Evolutionary conservation across 2,113 vertebrate genomes (phyloP).

Genomic region (Hippocampus guttulatus): DNA sequence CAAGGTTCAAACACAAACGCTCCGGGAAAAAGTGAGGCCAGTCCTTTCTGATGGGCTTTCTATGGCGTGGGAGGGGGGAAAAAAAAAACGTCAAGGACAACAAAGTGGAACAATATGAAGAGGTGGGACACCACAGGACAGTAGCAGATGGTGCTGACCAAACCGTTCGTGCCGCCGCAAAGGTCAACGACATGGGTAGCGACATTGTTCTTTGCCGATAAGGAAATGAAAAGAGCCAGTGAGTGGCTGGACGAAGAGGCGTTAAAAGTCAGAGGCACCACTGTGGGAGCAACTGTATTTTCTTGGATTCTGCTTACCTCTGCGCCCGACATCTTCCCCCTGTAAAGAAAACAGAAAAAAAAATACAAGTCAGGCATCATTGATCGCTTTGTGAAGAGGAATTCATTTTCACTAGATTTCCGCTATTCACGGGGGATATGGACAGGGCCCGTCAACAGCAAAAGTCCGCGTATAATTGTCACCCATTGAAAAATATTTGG

Average conservation of each 20-base stretch:
- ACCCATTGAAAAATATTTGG: too few species aligned
- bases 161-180: slow-evolving; percentile 53
- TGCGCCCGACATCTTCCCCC: slow-evolving; percentile 91
- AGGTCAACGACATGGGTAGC: slow-evolving; percentile 48
- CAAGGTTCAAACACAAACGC: slow-evolving; percentile 24
- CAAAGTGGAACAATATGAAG: slow-evolving; percentile 41
- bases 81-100: slow-evolving; percentile 34
- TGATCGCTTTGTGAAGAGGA: slow-evolving; percentile 12
- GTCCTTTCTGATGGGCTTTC: slow-evolving; percentile 36
- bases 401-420: background rate
- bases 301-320: slow-evolving; percentile 70
- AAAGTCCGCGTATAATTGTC: too few species aligned
- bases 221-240: slow-evolving; percentile 40
- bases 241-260: slow-evolving; percentile 38
- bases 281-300: slow-evolving; percentile 11
- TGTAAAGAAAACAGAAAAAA: slow-evolving; percentile 65
- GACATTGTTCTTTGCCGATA: slow-evolving; percentile 44
- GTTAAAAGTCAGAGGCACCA: slow-evolving; percentile 36
- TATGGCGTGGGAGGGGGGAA: slow-evolving; percentile 7
- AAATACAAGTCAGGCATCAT: slow-evolving; percentile 2
- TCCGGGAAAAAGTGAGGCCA: slow-evolving; percentile 27
- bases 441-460: too few species aligned
- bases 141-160: slow-evolving; percentile 55
- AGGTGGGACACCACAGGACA: slow-evolving; percentile 41
- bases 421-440: too few species aligned